Evolutionary conservation across 2,797 vertebrate genomes (phyloP).

Genomic region (Sebastes elongatus): DNA sequence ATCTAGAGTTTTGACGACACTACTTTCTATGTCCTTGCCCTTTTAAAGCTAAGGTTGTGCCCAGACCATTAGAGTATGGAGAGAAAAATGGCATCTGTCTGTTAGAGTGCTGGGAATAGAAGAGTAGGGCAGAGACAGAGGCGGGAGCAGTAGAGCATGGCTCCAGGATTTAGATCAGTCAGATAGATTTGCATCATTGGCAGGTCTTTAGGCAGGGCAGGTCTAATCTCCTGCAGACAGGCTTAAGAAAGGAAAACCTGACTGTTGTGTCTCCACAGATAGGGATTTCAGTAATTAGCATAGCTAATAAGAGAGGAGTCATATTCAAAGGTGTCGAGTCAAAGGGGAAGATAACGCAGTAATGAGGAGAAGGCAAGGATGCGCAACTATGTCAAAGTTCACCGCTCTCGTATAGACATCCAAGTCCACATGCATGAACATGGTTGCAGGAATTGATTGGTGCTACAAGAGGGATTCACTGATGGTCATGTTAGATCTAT

Average conservation of each 20-base stretch:
- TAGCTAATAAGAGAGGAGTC: conserved; percentile 75
- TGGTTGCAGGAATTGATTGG: background rate
- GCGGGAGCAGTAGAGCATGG: conserved; percentile 69
- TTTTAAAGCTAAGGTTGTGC: conserved; percentile 41
- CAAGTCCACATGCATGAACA: background rate
- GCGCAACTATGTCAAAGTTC: conserved; percentile 37
- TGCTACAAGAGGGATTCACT: background rate
- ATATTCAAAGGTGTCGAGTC: conserved; percentile 60
- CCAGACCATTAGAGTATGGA: conserved; percentile 35
- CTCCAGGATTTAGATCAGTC: conserved; percentile 80
- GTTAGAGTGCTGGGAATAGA: conserved; percentile 43
- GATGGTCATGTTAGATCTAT: background rate
- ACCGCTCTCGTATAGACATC: background rate
- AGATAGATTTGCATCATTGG: conserved; percentile 83
- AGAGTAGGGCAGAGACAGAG: conserved; percentile 45
- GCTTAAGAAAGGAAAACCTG: conserved; percentile 74
- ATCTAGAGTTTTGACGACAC: background rate
- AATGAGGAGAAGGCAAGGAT: conserved; percentile 26
- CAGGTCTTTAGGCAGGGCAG: conserved; percentile 70
- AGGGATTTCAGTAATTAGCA: conserved; percentile 82
- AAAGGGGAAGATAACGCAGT: conserved; percentile 43
- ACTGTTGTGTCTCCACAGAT: conserved; percentile 74
- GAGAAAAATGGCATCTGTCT: conserved; percentile 59
- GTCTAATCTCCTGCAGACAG: conserved; percentile 82
- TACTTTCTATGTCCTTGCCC: conserved; percentile 15